phyloP scores from a whole-genome alignment of 2,888 invertebrate genomes.

The Pyrrhia umbra region DNA sequence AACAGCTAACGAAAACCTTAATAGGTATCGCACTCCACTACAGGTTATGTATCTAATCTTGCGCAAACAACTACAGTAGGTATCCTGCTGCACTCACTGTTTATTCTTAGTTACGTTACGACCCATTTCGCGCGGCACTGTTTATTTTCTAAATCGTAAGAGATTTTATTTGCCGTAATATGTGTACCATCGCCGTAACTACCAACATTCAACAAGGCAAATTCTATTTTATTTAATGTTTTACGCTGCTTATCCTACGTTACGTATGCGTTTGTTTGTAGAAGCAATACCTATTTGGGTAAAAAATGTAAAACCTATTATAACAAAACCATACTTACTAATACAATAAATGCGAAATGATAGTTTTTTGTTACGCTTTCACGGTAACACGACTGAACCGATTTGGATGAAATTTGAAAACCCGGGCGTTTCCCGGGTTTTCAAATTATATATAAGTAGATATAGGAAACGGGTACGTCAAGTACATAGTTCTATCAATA shows the following conservation, averaged over 20 bases:
- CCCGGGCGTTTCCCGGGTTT: too few species aligned
- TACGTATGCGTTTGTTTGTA: too few species aligned
- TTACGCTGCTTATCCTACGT: not conserved
- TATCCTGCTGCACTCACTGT: slow-evolving; percentile 72
- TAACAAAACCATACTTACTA: too few species aligned
- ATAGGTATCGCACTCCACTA: slow-evolving; percentile 67
- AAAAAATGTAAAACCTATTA: too few species aligned
- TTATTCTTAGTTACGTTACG: slow-evolving; percentile 82
- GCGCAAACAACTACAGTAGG: slow-evolving; percentile 75
- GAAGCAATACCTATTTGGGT: not conserved
- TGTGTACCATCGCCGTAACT: slow-evolving; percentile 31
- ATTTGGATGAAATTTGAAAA: too few species aligned
- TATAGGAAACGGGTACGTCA: too few species aligned
- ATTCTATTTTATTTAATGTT: slow-evolving; percentile 6
- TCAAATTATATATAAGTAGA: too few species aligned
- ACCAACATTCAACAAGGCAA: slow-evolving; percentile 27
- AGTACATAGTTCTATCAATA: too few species aligned
- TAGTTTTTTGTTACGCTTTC: too few species aligned
- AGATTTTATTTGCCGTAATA: slow-evolving; percentile 63
- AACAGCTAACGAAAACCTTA: slow-evolving; percentile 64
- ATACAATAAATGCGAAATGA: too few species aligned
- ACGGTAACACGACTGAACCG: too few species aligned
- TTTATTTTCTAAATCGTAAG: slow-evolving; percentile 74
- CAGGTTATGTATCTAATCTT: slow-evolving; percentile 81
- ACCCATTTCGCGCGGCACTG: slow-evolving; percentile 72